phyloP scores from a whole-genome alignment of 2,888 invertebrate species.

The Pterostichus niger region DNA sequence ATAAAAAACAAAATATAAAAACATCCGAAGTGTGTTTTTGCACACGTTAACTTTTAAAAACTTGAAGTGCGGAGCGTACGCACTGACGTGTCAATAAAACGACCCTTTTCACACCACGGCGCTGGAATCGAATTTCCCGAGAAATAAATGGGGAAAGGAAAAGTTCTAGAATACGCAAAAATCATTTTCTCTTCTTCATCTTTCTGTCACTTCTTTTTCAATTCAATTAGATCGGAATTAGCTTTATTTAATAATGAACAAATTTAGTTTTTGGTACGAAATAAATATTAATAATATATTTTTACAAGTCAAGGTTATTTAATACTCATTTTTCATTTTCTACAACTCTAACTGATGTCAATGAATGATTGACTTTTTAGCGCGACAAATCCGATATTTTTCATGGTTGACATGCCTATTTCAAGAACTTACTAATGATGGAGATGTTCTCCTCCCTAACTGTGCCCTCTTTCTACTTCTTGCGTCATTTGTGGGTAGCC shows the following conservation, averaged over 20 bases:
- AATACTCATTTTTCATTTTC: too few relatives aligned
- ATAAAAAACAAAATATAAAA: conserved; percentile 33
- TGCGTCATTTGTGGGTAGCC: not conserved
- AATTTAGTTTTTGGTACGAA: too few relatives aligned
- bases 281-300: too few relatives aligned
- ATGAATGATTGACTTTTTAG: not conserved
- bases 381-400: not conserved
- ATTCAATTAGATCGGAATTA: conserved; percentile 3
- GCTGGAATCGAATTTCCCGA: conserved; percentile 20
- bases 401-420: not conserved
- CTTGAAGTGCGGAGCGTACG: not conserved
- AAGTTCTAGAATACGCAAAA: conserved; percentile 29
- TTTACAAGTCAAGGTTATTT: not conserved
- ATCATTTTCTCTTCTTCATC: conserved; percentile 30
- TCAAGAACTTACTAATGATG: not conserved
- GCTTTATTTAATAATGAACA: too few relatives aligned
- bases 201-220: not conserved
- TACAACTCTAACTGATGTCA: too few relatives aligned
- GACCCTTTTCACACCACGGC: conserved; percentile 36
- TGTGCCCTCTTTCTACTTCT: not conserved
- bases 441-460: not conserved
- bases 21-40: conserved; percentile 4
- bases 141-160: conserved; percentile 23
- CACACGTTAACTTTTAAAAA: too few relatives aligned
- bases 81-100: conserved; percentile 44